phyloP scores from a whole-genome alignment of 1,140 invertebrate species.

The Venustaconcha ellipsiformis region DNA sequence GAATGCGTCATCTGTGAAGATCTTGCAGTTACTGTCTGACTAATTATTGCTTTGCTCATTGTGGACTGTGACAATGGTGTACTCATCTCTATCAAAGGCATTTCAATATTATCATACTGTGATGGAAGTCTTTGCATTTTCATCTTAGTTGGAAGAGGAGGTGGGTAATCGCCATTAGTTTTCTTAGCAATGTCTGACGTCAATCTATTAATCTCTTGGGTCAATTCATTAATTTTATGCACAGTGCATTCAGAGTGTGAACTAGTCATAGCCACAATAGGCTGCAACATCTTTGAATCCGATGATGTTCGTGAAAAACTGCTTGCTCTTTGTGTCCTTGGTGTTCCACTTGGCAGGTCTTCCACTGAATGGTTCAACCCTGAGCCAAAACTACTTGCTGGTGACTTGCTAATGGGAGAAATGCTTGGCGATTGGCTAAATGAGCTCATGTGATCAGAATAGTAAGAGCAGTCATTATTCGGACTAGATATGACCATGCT shows the following conservation, averaged over 20 bases:
- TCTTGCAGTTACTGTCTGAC: constrained; percentile 33
- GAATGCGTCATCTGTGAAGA: constrained; percentile 20
- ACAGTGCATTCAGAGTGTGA: constrained; percentile 45
- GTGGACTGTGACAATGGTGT: constrained; percentile 14
- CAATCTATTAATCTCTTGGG: constrained; percentile 56
- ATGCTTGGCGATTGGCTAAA: constrained; percentile 22
- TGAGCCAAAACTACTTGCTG: constrained; percentile 51
- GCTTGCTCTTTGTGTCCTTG: constrained; percentile 15
- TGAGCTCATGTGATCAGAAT: constrained; percentile 9
- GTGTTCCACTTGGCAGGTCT: constrained; percentile 33
- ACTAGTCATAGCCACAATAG: constrained; percentile 28
- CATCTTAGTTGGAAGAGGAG: constrained; percentile 83
- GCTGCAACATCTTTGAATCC: constrained; percentile 36
- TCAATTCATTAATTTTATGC: constrained; percentile 61
- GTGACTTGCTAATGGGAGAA: constrained; percentile 42
- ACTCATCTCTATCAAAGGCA: constrained; percentile 17
- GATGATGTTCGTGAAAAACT: constrained; percentile 40
- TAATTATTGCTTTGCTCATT: constrained; percentile 65
- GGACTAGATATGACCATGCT: constrained; percentile 26
- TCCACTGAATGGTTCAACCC: constrained; percentile 54
- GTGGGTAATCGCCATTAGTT: constrained; percentile 53
- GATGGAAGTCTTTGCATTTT: constrained; percentile 75
- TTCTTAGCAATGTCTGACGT: constrained; percentile 56
- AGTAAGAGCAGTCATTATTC: constrained; percentile 18
- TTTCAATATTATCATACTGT: constrained; percentile 77